phyloP scores from a whole-genome alignment of 2,797 vertebrate species.

The Ctenosaura bakeri region DNA sequence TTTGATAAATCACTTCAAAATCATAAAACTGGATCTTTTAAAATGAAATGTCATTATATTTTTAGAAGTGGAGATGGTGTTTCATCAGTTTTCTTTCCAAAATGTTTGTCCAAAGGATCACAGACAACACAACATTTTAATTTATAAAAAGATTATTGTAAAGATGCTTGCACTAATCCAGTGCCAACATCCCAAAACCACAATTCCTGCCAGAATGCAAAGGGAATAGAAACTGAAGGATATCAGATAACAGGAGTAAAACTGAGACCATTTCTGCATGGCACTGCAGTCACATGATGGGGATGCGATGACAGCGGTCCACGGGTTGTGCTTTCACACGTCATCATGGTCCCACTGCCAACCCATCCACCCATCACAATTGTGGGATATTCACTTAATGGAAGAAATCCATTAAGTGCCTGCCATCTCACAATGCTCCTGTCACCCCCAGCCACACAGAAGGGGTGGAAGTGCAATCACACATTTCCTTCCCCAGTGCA shows the following conservation, averaged over 20 bases:
- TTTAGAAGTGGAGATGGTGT: neutral
- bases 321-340: no score
- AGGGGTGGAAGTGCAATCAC: no score
- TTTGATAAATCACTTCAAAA: neutral
- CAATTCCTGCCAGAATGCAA: neutral
- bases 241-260: neutral
- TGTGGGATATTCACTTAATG: no score
- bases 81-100: neutral
- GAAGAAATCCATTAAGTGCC: no score
- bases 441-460: no score
- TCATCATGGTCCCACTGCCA: no score
- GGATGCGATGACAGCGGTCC: no score
- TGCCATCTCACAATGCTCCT: no score
- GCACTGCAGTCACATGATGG: no score
- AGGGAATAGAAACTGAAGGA: constrained; percentile 1
- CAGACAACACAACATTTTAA: neutral
- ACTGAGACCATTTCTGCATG: no score
- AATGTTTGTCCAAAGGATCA: neutral
- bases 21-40: neutral
- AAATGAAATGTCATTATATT: neutral
- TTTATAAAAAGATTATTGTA: neutral
- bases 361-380: no score
- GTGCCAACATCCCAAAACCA: neutral
- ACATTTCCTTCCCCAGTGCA: no score
- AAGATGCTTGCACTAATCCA: neutral